Evolutionary conservation across 2,888 invertebrate genomes (phyloP), one percentile per base, ranked within the genome.

Genomic region (Ormia ochracea): DNA sequence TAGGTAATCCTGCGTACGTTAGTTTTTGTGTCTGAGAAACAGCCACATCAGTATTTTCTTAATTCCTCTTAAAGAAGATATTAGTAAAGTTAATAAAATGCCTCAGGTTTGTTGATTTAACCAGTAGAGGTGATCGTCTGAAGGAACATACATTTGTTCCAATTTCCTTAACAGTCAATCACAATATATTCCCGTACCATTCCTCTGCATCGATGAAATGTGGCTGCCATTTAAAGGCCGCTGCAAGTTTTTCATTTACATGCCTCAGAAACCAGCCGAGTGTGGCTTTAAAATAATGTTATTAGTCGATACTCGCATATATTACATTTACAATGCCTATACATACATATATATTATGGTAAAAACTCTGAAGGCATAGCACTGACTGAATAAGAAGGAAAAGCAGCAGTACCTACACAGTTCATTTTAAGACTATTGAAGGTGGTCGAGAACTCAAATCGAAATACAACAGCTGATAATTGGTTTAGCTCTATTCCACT

Each of bases 201-300:
- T n/a, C n/a, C n/a, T n/a, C n/a, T 76, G 80, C 58, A 82, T 82
- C n/a, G 78, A 80, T 43, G 76, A 81, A 65, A 82, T 78, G 73
- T 54, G 81, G 58, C 38, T 81, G 38, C 50, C 82, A 61, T 81
- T 78, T 77, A 72, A 31, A 75, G 73, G 77, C 61, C 78, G 78
- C 31, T 74, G 72, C 75, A 78, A 70, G 33, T 81, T 50, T 50
- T 5, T 50, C 19, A 45, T 82, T 43, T 78, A 75, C 41, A 74
- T 82, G 81, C 81, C 82, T 21, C 78, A 81, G 31, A 81, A 82
- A 66, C 81, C 78, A 41, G 80, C 69, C 21, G 81, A 78, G 45
- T 81, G 78, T 78, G 76, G 72, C 3, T 41, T 76, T n/a, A 82
- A 82, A 56, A 76, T 82, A 28, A 56, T 81, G 81, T 36, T 74